Percentiles rank a stretch among this genome's conserved stretches.
Evolutionary conservation across 2,888 invertebrate genomes (phyloP).

Genomic region (Chorisops tibialis): DNA sequence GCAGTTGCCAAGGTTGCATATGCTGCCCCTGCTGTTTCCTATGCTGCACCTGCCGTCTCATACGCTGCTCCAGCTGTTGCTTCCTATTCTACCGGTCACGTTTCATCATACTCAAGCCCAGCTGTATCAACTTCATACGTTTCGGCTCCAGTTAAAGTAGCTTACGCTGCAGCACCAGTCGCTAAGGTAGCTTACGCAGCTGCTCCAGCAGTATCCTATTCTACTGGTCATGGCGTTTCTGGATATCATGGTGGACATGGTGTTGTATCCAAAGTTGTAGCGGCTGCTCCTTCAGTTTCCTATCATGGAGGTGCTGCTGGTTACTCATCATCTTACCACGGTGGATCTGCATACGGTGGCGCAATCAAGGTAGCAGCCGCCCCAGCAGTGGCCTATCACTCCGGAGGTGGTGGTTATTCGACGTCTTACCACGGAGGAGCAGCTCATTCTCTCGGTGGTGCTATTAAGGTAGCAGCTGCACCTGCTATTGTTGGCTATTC

Average conservation of each 20-base stretch:
- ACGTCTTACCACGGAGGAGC: slow-evolving; percentile 31
- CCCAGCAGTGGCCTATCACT: slow-evolving; percentile 34
- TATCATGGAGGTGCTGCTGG: slow-evolving; percentile 17
- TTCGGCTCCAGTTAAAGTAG: slow-evolving; percentile 33
- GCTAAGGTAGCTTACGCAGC: slow-evolving; percentile 38
- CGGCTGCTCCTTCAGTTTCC: slow-evolving; percentile 20
- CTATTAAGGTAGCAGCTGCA: slow-evolving; percentile 27
- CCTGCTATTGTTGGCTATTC: slow-evolving; percentile 36
- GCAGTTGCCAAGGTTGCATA: too few species aligned
- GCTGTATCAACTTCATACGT: slow-evolving; percentile 26
- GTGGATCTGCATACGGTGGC: slow-evolving; percentile 30
- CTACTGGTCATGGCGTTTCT: slow-evolving; percentile 52
- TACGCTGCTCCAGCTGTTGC: slow-evolving; percentile 22
- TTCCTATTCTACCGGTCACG: slow-evolving; percentile 11
- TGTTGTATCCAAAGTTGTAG: slow-evolving; percentile 20
- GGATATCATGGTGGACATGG: slow-evolving; percentile 35
- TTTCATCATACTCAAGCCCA: slow-evolving; percentile 17
- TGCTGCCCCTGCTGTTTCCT: slow-evolving; percentile 24
- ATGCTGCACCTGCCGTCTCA: slow-evolving; percentile 9
- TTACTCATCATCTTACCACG: slow-evolving; percentile 33
- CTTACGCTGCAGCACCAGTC: slow-evolving; percentile 34
- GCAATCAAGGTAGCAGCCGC: slow-evolving; percentile 22
- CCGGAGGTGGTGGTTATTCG: slow-evolving; percentile 35
- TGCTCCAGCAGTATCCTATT: slow-evolving; percentile 13
- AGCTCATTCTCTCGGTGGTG: slow-evolving; percentile 5